Evolutionary conservation across 30 jellyfish, hydroid and myxozoan genomes (phyloP).

Genomic region (Catostylus mosaicus): DNA sequence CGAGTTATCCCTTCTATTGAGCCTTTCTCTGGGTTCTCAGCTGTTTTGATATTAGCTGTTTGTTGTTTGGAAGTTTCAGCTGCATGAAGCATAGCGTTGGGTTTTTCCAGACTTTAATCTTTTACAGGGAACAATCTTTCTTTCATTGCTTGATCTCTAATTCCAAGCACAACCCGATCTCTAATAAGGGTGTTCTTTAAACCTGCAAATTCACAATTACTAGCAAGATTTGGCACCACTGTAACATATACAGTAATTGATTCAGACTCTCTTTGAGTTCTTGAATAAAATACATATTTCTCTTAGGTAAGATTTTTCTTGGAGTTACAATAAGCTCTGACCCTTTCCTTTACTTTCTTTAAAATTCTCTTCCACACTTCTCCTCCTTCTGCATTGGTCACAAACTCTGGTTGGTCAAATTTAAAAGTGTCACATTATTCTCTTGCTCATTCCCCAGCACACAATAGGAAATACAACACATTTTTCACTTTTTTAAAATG

Average conservation of each 20-base stretch:
- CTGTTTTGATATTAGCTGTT: slow-evolving; percentile 16
- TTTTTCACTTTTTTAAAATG: slow-evolving; percentile 33
- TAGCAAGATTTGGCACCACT: slow-evolving; percentile 28
- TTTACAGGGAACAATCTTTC: slow-evolving; percentile 9
- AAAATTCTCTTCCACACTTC: slow-evolving; percentile 29
- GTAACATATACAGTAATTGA: slow-evolving; percentile 16
- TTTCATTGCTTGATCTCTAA: slow-evolving; percentile 21
- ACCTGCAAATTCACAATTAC: slow-evolving; percentile 30
- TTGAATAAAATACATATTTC: slow-evolving; percentile 14
- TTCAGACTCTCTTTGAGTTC: slow-evolving; percentile 25
- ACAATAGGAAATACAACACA: slow-evolving; percentile 12
- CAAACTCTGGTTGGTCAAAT: slow-evolving; percentile 24
- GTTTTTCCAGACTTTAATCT: slow-evolving; percentile 11
- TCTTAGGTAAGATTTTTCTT: slow-evolving; percentile 27
- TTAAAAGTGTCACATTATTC: slow-evolving; percentile 6
- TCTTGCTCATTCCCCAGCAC: slow-evolving; percentile 14
- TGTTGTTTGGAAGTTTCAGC: slow-evolving; percentile 24
- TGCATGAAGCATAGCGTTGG: slow-evolving; percentile 6
- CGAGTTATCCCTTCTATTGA: slow-evolving; percentile 6
- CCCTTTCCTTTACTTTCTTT: slow-evolving; percentile 8
- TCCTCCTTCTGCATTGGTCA: background rate
- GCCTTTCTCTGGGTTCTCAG: slow-evolving; percentile 3
- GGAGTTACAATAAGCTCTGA: slow-evolving; percentile 36
- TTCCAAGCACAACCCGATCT: slow-evolving; percentile 34
- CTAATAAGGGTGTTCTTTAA: slow-evolving; percentile 33